phyloP scores from a whole-genome alignment of 2,888 invertebrate species.

The Cheiracanthium punctorium region DNA sequence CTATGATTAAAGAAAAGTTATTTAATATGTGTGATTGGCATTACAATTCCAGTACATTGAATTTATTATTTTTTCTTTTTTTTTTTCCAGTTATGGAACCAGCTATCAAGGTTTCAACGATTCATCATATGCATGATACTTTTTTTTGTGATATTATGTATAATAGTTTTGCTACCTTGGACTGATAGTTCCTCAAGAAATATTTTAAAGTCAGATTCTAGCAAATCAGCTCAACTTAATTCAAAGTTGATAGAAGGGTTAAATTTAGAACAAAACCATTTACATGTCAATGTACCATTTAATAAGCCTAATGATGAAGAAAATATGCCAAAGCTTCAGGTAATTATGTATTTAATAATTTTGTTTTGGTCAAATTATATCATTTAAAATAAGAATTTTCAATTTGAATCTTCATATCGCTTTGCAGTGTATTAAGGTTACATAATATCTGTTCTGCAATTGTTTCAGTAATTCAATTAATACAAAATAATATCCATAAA shows the following conservation, averaged over 20 bases:
- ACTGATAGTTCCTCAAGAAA: conserved; percentile 55
- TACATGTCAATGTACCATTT: background rate
- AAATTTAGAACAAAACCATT: conserved; percentile 8
- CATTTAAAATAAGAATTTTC: too few species aligned
- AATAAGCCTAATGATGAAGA: conserved; percentile 21
- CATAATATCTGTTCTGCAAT: too few species aligned
- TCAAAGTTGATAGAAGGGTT: background rate
- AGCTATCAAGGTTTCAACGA: conserved; percentile 58
- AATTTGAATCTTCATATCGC: too few species aligned
- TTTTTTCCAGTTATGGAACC: conserved; percentile 62
- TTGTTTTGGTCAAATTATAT: too few species aligned
- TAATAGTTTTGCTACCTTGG: conserved; percentile 62
- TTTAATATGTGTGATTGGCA: too few species aligned
- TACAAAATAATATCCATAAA: too few species aligned
- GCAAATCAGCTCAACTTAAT: conserved; percentile 34
- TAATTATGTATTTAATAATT: too few species aligned
- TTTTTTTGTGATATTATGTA: conserved; percentile 56
- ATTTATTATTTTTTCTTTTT: too few species aligned
- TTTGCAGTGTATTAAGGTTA: too few species aligned
- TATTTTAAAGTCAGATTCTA: background rate
- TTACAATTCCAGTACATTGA: too few species aligned
- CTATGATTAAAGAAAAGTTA: too few species aligned
- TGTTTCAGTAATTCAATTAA: too few species aligned
- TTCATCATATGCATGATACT: conserved; percentile 59
- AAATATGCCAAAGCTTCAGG: conserved; percentile 42